A percentile compares a stretch with the other conserved stretches of the same genome.
Evolutionary conservation across 2,888 invertebrate species (phyloP).

Genomic region (Yponomeuta malinellus): DNA sequence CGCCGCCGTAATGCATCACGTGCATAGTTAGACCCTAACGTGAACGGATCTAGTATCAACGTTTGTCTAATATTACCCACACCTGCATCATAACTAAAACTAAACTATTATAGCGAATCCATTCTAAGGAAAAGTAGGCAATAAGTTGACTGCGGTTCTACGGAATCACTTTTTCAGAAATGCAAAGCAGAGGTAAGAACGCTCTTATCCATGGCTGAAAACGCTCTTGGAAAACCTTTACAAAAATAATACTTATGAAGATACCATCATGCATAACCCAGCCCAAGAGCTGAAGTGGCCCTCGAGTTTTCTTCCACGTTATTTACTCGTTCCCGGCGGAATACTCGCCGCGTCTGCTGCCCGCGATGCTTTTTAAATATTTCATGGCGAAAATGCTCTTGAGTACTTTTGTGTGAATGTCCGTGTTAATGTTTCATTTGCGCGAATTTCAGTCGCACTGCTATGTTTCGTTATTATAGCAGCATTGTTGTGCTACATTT

Average conservation of each 20-base stretch:
- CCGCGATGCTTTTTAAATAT: constrained; percentile 35
- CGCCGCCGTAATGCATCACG: no score
- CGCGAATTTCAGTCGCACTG: background rate
- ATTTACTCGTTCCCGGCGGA: constrained; percentile 29
- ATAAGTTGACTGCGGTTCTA: background rate
- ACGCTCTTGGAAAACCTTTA: background rate
- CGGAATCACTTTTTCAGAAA: background rate
- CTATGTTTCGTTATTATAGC: background rate
- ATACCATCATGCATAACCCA: constrained; percentile 27
- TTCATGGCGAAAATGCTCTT: constrained; percentile 31
- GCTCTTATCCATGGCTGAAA: constrained; percentile 16
- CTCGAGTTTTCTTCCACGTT: constrained; percentile 34
- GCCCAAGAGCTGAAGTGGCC: constrained; percentile 40
- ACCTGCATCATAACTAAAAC: no score
- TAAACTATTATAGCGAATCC: no score
- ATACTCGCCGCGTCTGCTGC: constrained; percentile 9
- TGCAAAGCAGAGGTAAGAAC: background rate
- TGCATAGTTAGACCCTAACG: no score
- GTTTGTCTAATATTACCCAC: no score
- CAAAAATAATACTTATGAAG: constrained; percentile 24
- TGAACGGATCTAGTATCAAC: no score
- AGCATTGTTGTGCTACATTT: background rate
- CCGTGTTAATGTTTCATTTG: background rate
- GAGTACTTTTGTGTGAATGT: constrained; percentile 16
- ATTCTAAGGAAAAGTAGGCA: no score